phyloP scores from a whole-genome alignment of 2,888 invertebrate species.

The Ametastegia equiseti region DNA sequence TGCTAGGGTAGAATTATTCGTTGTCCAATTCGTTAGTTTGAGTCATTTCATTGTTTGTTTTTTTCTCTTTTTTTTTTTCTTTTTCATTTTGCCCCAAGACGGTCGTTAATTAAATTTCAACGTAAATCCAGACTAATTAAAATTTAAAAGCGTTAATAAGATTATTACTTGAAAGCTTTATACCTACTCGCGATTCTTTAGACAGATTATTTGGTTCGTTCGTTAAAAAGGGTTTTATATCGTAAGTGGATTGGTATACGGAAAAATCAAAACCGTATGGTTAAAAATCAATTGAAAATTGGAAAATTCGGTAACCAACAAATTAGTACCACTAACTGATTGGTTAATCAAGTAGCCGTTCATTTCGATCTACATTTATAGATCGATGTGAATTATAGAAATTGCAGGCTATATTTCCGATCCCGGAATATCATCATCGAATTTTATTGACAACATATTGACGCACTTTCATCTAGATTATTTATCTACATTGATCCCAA shows the following conservation, averaged over 20 bases:
- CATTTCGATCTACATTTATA: constrained; percentile 61
- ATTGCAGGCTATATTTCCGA: neutral
- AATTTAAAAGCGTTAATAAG: constrained; percentile 2
- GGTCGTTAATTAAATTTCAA: neutral
- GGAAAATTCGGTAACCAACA: constrained; percentile 66
- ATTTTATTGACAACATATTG: neutral
- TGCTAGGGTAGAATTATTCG: neutral
- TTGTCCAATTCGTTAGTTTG: neutral
- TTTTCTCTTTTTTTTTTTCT: too few species aligned
- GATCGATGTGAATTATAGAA: too few species aligned
- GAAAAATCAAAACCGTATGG: too few species aligned
- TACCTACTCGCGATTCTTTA: too few species aligned
- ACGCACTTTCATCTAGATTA: neutral
- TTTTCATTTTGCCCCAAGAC: too few species aligned
- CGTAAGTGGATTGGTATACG: too few species aligned
- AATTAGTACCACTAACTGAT: constrained; percentile 65
- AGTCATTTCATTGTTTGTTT: neutral
- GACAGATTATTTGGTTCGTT: too few species aligned
- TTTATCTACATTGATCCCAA: too few species aligned
- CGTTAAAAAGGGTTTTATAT: too few species aligned
- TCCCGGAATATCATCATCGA: neutral
- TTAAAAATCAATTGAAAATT: too few species aligned
- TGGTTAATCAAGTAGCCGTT: constrained; percentile 68
- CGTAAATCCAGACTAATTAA: constrained; percentile 3
- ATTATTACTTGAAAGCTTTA: neutral